A percentile compares a stretch with the other conserved stretches of the same genome.
phyloP scores from a whole-genome alignment of 2,797 vertebrate species.

The Aulostomus chinensis region DNA sequence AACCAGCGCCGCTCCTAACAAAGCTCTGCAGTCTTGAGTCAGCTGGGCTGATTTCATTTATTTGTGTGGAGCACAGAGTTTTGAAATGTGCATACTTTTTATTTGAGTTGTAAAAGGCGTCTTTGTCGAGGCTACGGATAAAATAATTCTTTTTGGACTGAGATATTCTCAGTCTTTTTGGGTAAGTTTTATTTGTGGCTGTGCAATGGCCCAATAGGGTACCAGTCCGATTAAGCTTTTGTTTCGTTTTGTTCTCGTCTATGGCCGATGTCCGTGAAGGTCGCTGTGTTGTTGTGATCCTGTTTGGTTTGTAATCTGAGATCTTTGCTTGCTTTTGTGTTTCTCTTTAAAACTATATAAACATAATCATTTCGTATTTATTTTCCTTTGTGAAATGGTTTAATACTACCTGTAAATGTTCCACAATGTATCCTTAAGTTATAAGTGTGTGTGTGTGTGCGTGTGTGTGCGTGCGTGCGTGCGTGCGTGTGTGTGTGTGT shows the following conservation, averaged over 20 bases:
- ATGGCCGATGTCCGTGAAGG: conserved; percentile 59
- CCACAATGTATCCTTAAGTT: conserved; percentile 77
- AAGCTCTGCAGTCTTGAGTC: conserved; percentile 64
- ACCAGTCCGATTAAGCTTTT: conserved; percentile 75
- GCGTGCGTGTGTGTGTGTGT: conserved; percentile 77
- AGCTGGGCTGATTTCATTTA: conserved; percentile 80
- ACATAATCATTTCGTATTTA: conserved; percentile 78
- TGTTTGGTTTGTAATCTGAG: conserved; percentile 61
- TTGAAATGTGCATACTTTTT: conserved; percentile 68
- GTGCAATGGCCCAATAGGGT: conserved; percentile 50
- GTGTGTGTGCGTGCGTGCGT: too few relatives aligned
- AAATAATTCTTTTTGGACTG: conserved; percentile 19
- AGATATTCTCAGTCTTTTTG: conserved; percentile 15
- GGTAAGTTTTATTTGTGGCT: conserved; percentile 38
- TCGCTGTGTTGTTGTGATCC: conserved; percentile 65
- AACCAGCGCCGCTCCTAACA: conserved; percentile 33
- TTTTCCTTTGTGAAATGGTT: conserved; percentile 76
- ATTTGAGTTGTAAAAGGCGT: conserved; percentile 46
- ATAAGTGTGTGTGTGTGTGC: conserved; percentile 74
- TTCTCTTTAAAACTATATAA: conserved; percentile 52
- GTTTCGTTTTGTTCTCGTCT: conserved; percentile 35
- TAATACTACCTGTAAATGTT: conserved; percentile 74
- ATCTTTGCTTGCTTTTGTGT: conserved; percentile 77
- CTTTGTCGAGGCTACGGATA: conserved; percentile 27
- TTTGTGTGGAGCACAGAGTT: conserved; percentile 54